These are phyloP conservation scores for Pituophis catenifer DNA, from an alignment of 2,113 vertebrate genomes.

Conservation along the genomic window DNA sequence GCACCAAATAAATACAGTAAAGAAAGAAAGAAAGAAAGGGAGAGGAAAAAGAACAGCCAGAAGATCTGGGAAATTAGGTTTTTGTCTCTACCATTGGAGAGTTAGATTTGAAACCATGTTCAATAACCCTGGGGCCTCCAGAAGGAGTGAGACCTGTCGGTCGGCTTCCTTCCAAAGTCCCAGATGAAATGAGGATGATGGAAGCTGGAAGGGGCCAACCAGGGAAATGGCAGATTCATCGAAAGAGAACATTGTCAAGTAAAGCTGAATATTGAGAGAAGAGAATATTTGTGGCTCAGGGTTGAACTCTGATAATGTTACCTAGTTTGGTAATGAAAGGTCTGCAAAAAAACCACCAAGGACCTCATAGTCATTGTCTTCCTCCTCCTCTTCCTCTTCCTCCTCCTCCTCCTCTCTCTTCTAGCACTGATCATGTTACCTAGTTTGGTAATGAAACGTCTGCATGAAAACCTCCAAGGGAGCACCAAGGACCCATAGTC, in stretches of 20 bases:
- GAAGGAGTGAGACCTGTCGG: not conserved
- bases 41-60: not conserved
- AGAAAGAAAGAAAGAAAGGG: not conserved
- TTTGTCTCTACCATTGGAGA: not conserved
- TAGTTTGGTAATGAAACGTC: too few species aligned
- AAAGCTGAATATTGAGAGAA: not conserved
- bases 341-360: not conserved
- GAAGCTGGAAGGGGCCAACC: not conserved
- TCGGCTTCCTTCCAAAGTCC: not conserved
- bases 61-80: not conserved
- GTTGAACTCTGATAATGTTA: not conserved
- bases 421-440: too few species aligned
- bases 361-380: rapidly evolving
- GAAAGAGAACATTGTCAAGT: not conserved
- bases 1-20: not conserved
- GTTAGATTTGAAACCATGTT: not conserved
- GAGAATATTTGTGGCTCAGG: too few species aligned
- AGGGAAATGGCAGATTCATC: not conserved
- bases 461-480: too few species aligned
- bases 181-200: not conserved
- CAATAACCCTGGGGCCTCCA: not conserved
- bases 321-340: not conserved
- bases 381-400: too few species aligned
- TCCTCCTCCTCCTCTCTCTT: not conserved
- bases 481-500: too few species aligned